A percentile compares a stretch with the other conserved stretches of the same genome.
Conservation (phyloP, 1,140 invertebrate species). For the Heterodera carotae region DNA sequence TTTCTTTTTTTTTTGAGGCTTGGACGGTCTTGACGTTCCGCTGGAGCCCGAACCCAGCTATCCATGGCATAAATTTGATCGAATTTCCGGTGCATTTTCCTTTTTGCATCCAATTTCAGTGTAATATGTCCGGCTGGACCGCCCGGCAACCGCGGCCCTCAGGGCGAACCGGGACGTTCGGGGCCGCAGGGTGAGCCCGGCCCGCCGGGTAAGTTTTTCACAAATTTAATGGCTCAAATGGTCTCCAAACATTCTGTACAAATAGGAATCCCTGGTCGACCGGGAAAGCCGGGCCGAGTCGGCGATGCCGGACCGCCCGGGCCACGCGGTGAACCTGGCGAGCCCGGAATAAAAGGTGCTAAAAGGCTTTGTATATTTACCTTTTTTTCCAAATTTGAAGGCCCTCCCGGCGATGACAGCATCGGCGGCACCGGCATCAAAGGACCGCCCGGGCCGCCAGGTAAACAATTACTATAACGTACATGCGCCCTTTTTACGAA, state of each 20-base stretch:
- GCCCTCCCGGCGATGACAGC: constrained; percentile 53
- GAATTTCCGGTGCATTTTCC: neutral
- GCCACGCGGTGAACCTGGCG: constrained; percentile 40
- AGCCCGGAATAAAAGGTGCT: constrained; percentile 44
- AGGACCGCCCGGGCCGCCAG: constrained; percentile 54
- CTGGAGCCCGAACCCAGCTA: constrained; percentile 63
- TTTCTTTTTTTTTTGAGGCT: constrained; percentile 22
- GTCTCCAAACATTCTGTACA: constrained; percentile 29
- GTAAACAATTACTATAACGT: constrained; percentile 45
- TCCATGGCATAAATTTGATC: constrained; percentile 55
- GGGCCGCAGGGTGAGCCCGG: constrained; percentile 59
- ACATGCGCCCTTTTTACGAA: no score
- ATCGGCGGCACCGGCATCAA: constrained; percentile 58
- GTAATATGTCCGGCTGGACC: constrained; percentile 60
- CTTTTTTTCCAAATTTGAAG: constrained; percentile 3
- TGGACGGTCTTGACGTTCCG: constrained; percentile 63
- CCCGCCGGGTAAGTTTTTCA: constrained; percentile 39
- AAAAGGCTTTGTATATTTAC: neutral
- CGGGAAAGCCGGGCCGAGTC: constrained; percentile 58
- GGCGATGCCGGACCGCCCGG: constrained; percentile 55
- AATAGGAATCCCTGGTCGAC: constrained; percentile 48
- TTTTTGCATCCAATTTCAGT: constrained; percentile 27
- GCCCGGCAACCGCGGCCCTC: constrained; percentile 60
- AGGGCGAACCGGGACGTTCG: constrained; percentile 58
- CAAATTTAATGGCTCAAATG: neutral